Base-by-base conservation (phyloP, 92 coral and sea anemone genomes). In the Epizoanthus rinbou region DNA sequence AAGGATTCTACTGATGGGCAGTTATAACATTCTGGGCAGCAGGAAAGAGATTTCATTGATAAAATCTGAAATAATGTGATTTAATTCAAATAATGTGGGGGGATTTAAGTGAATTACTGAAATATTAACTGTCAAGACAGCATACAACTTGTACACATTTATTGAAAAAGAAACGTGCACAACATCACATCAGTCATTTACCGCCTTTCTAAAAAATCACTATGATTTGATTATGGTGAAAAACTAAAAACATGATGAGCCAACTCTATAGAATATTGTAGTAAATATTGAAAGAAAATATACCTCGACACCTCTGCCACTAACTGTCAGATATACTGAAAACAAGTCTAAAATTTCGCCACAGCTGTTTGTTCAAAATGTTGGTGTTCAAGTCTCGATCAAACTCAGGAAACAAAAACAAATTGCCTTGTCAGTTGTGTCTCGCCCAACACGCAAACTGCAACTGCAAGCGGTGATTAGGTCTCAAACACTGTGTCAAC, bases 311-410 rank as follows among this genome's bases (percentile, higher is more conserved):
- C 19, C 21, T 60, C 19, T 67, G 73, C 31, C 73, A 67, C 10
- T 19, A 9, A 65, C 5, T 67, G 73, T 33, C 73, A 67, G 73
- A n/a, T 41, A 67, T 33, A 43, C 47, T 19, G 73, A 67, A 37
- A 67, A 67, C 39, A 33, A 67, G 8, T 23, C 43, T 67, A 41
- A 33, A 65, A 67, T 15, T 65, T 14, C 16, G 28, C 71, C 17
- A 65, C 71, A 65, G 71, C 71, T 39, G 35, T 16, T 35, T 65
- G 35, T 65, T 39, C 13, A 65, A 25, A 39, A 39, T 25, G 39
- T 65, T 39, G 16, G 43, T 39, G 8, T 65, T n/a, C 6, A 31
- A 65, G 35, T 33, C 45, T 50, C 14, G 54, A 50, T 50, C 54
- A 10, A 11, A 50, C 8, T 50, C 54, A 50, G 54, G 54, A 50